Conservation (phyloP, 2,888 invertebrate genomes). For the Chloroclysta siterata region DNA sequence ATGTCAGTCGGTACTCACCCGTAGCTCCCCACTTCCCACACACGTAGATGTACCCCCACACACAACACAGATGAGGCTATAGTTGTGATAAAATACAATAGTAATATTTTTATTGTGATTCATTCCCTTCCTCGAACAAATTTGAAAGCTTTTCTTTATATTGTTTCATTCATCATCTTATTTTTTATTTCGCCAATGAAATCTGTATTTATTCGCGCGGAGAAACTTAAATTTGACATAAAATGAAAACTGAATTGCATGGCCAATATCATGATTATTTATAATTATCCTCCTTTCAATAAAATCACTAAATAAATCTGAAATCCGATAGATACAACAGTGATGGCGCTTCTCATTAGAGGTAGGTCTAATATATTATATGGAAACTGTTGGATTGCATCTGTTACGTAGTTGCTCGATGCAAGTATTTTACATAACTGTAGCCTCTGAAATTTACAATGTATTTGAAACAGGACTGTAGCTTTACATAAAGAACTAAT, state of each 20-base stretch:
- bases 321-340: constrained; percentile 34
- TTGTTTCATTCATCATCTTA: constrained; percentile 3
- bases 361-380: constrained; percentile 25
- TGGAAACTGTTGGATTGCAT: constrained; percentile 22
- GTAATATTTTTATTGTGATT: constrained; percentile 8
- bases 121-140: constrained; percentile 1
- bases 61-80: constrained; percentile 31
- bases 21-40: background rate
- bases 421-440: constrained; percentile 31
- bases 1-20: background rate
- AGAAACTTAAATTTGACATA: background rate
- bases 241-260: constrained; percentile 13
- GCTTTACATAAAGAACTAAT: background rate
- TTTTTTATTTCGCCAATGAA: constrained; percentile 2
- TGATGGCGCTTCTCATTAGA: constrained; percentile 37
- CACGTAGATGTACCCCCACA: constrained; percentile 6
- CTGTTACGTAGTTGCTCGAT: constrained; percentile 31
- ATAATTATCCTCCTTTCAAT: constrained; percentile 2
- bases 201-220: background rate
- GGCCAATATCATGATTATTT: constrained; percentile 4
- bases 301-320: constrained; percentile 30
- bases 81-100: constrained; percentile 29
- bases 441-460: constrained; percentile 26
- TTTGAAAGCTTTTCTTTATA: background rate
- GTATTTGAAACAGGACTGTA: constrained; percentile 30